Evolutionary conservation across 2,797 vertebrate species (phyloP).

Genomic region (Diglossa cyanea): DNA sequence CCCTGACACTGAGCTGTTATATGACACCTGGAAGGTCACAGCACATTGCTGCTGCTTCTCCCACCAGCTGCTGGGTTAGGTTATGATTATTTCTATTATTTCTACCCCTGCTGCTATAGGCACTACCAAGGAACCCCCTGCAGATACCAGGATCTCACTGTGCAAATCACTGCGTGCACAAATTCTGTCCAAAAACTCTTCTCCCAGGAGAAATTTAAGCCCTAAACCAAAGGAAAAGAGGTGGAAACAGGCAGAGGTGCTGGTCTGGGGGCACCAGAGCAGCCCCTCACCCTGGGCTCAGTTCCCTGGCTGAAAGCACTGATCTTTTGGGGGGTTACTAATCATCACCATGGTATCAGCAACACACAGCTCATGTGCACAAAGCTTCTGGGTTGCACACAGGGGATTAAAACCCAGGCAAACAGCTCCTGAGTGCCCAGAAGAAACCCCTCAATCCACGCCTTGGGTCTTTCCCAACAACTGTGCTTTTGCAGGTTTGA

Average conservation of each 20-base stretch:
- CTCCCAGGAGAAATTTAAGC: neutral
- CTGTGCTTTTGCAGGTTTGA: neutral
- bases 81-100: neutral
- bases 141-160: neutral
- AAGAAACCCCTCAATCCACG: slow-evolving; percentile 3
- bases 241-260: neutral
- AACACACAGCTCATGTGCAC: neutral
- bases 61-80: neutral
- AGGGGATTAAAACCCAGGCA: neutral
- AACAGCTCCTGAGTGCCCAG: neutral
- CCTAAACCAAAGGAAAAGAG: neutral
- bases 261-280: neutral
- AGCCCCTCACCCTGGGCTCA: accelerated
- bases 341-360: neutral
- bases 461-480: neutral
- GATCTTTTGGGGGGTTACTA: neutral
- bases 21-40: slow-evolving; percentile 15
- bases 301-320: neutral
- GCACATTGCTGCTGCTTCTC: neutral
- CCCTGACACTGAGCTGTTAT: neutral
- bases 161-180: neutral
- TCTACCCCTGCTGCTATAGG: neutral
- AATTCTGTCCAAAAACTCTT: neutral
- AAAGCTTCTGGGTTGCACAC: neutral
- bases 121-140: neutral